Evolutionary conservation across 1,140 invertebrate genomes (phyloP), one percentile per base, ranked within the genome.

Genomic region (Drosophila teissieri): DNA sequence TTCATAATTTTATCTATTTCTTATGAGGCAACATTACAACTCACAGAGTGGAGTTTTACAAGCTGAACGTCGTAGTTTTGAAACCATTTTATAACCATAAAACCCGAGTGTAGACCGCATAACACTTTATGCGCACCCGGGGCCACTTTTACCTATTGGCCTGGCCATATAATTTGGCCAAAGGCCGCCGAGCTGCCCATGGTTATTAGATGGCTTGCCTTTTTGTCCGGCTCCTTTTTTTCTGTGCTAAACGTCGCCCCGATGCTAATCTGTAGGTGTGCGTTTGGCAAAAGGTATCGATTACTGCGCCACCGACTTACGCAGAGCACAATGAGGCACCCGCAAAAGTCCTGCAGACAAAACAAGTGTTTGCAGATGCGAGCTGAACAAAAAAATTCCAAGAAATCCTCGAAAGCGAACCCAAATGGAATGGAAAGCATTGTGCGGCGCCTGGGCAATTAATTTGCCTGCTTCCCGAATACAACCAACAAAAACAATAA

Each of bases 281-380:
- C 54, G 37, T 51, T 61, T 53, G 42, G 80, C 69, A 64, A 57
- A 69, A 89, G 85, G 84, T 89, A 90, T 89, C 84, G 84, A 89
- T 89, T 89, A 89, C 84, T 80, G 84, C 84, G 84, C 84, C 83
- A 88, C 83, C 72, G 83, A 60, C 84, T 88, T 88, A 88, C 83
- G 82, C 82, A 86, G 82, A 78, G 73, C 46, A 81, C 79, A 81
- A 81, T 78, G 78, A 73, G 68, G 56, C 79, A 82, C 67, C 45
- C 46, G 64, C 56, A n/a, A 36, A 36, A 48, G 17, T 53, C n/a
- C 44, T 45, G 39, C 52, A 39, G 8, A 14, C 11, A 63, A 73
- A 75, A 89, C 83, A 88, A 89, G 83, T 88, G 83, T 88, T 79
- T 88, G 52, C 46, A 31, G 5, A 10, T 4, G 42, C 19, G 2